Evolutionary conservation across 2,797 vertebrate species (phyloP), one percentile per base, ranked within the genome.

Genomic region (Leptodactylus fallax): DNA sequence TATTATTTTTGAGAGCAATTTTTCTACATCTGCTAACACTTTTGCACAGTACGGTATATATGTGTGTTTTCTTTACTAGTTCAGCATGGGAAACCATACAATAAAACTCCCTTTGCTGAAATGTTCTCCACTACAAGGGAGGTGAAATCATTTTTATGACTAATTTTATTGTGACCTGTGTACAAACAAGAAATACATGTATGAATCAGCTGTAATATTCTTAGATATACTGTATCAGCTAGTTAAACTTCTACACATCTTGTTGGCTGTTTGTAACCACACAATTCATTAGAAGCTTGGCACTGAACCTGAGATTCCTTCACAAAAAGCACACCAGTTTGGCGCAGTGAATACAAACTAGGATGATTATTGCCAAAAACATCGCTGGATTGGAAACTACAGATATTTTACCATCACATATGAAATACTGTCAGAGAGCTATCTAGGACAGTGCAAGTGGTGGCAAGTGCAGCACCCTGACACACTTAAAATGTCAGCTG

Each of bases 281-380:
- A 51, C 51, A 58, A 71, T 55, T 83, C 55, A 83, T 87, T 87
- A 77, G 58, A 55, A 21, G 47, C 47, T 83, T 87, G 86, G 86
- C 86, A 81, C 53, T 51, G 13, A 72, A 27, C 53, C 67, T 61
- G 45, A 65, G 23, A 76, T 81, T 81, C 56, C 69, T 74, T 36
- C 47, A 65, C 69, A 77, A 83, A 61, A 82, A 67, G 74, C 47
- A 67, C 79, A 63, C 53, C 36, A 83, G 69, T 83, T 77, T 53
- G 47, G 71, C 13, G 16, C 10, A 45, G 21, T 83, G 67, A 83
- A 83, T 83, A 84, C 55, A 84, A 84, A 74, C 17, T 76, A 72
- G 69, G 19, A 19, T 74, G 53, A 25, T 60, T 77, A 17, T 53
- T 87, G 69, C 80, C 85, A 87, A 25, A 23, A 74, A 14, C 55